Evolutionary conservation across 2,113 vertebrate genomes (phyloP), one percentile per base, ranked within the genome.

Genomic region (Anoura caudifer): DNA sequence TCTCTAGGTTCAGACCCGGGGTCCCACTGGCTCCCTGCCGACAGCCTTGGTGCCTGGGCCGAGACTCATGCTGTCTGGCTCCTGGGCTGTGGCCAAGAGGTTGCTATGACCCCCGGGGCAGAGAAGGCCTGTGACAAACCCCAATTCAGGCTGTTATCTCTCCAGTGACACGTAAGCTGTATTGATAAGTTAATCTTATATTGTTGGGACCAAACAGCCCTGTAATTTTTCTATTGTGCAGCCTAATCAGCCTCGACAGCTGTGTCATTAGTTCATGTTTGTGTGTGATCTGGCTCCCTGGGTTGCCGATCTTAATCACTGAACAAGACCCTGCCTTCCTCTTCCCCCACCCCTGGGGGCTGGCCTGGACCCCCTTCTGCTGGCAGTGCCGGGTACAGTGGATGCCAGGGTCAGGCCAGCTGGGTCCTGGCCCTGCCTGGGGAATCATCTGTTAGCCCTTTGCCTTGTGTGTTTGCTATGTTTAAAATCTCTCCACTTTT

Each of bases 181-280:
- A 98, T 98, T 98, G 98, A 98, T 98, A 98, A 98, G 98, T 98
- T 98, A 98, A 98, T 98, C 98, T 98, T 95, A 97, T 95, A 98
- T 97, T 98, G 98, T 98, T 97, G 98, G 98, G 97, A 97, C 97
- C 98, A 98, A 98, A 98, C 95, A 98, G 96, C 96, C 97, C 98
- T 98, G 98, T 97, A 97, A 97, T 98, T 98, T 98, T 98, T 97
- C 98, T 97, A 90, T 98, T 98, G 98, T 98, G 97, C 95, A 41
- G 97, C 95, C 97, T 98, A 98, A 98, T 98, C 97, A 97, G 95
- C 97, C 97, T 98, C 91, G 94, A 98, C 97, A 97, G 98, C 97
- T 98, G 97, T 98, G 98, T 97, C 98, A 98, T 98, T 98, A 98
- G 97, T 98, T 98, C 97, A 50, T 93, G 95, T 98, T 98, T 97